Evolutionary conservation across 1,140 invertebrate species (phyloP).

Genomic region (Pseudomyrmex gracilis): DNA sequence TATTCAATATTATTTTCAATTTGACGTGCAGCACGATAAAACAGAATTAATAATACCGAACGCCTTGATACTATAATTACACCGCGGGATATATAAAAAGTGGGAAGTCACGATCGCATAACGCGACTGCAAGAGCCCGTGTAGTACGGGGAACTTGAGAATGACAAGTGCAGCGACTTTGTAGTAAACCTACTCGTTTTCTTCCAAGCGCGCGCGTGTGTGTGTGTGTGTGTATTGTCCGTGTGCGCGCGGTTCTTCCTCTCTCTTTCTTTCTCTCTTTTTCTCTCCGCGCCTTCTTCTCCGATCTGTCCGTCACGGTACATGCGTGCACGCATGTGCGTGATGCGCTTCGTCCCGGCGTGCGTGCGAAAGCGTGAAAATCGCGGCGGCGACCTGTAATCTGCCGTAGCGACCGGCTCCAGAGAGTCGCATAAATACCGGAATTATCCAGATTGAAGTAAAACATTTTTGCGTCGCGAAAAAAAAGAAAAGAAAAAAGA

Average conservation of each 20-base stretch:
- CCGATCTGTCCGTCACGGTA: conserved; percentile 46
- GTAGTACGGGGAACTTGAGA: background rate
- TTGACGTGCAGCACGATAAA: background rate
- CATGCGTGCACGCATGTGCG: conserved; percentile 51
- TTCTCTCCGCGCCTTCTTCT: background rate
- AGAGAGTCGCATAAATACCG: conserved; percentile 56
- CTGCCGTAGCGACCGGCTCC: conserved; percentile 64
- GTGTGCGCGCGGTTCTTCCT: conserved; percentile 2
- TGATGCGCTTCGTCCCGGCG: conserved; percentile 56
- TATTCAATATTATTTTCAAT: no score
- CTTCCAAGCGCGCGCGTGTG: background rate
- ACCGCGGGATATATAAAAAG: background rate
- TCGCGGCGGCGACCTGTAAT: conserved; percentile 69
- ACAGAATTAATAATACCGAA: background rate
- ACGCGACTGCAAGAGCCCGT: background rate
- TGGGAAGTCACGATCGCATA: background rate
- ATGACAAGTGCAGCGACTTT: conserved; percentile 25
- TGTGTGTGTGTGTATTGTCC: background rate
- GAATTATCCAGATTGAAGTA: conserved; percentile 52
- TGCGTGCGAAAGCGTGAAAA: conserved; percentile 73
- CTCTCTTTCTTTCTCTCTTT: no score
- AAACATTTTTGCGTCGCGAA: conserved; percentile 36
- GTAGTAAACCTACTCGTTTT: conserved; percentile 7
- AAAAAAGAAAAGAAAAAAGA: background rate
- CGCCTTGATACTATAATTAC: background rate